Base-by-base conservation (phyloP, 2,113 vertebrate species). In the Campylomormyrus tamandua region DNA sequence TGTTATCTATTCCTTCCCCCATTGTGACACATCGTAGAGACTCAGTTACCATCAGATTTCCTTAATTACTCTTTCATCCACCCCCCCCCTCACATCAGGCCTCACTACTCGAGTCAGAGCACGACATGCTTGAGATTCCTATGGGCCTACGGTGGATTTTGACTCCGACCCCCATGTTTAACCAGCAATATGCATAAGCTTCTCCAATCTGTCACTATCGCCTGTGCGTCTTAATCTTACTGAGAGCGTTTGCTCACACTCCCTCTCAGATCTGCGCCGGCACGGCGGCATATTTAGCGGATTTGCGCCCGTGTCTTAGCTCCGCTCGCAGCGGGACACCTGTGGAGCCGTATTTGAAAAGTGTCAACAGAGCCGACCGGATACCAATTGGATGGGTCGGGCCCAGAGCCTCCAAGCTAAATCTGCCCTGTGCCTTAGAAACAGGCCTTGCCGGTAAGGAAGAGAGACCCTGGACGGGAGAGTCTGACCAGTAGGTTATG, bases 251-350 rank as follows among this genome's bases (percentile, higher is more conserved):
- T 53, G 85, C 50, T 39, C 48, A 19, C 48, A 15, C 3, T 87
- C 50, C 49, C 27, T 53, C 50, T 35, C 50, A 35, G 85, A 87
- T 87, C 50, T 19, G 5, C 13, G 15, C 7, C 39, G 50, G 50
- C 42, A 87, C 85, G 24, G 17, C 39, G 50, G 85, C 85, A 87
- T 87, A 87, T 87, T 87, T 53, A 53, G 19, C 49, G 50, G 50
- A 87, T 87, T 87, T 53, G 85, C 4, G 5, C 85, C 3, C 85
- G 27, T 0, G 8, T 50, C 50, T 87, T 53, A 5, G 50, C n/a
- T 87, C 24, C 13, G 24, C 84, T 58, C 35, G 4, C 17, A 53
- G 45, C 27, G 9, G 87, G 35, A 88, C 87, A 88, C 53, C 53
- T 66, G 31, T 45, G 52, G 87, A 45, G 56, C 53, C 17, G 13